Evolutionary conservation across 2,797 vertebrate genomes (phyloP), one percentile per base, ranked within the genome.

Genomic region (Sebastes jordani): DNA sequence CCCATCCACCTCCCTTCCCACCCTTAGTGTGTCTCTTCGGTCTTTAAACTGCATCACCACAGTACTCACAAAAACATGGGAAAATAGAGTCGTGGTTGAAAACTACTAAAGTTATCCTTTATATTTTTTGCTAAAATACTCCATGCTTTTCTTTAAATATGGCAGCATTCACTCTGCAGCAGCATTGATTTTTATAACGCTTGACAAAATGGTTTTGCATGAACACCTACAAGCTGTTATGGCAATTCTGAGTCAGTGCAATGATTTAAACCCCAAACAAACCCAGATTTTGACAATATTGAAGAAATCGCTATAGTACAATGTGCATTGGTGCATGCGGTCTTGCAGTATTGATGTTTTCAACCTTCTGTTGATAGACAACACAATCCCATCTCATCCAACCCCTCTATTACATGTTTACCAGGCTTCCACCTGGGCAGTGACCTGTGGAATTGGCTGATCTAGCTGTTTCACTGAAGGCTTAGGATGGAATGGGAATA

Each of bases 381-480:
- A 68, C 38, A 88, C 69, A 86, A 80, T 83, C 77, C 70, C 61
- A 76, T 56, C 71, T 80, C 74, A 80, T 76, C 71, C 36, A 66
- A 34, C 30, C 6, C 29, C 25, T 79, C 76, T 56, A 71, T 79
- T 63, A 76, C 46, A 22, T 70, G 75, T 84, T 86, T 81, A 83
- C 67, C 70, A 78, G 78, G 65, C 62, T 32, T 73, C 69, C 79
- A 74, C 67, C 22, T 18, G 60, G 49, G 81, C 82, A 87, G 58
- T 92, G 88, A 90, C 82, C 85, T 89, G 82, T 88, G 78, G 88
- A 89, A 92, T 85, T 81, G 73, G 29, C 74, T 74, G 59, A 7
- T 67, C 59, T 38, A 22, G 72, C 34, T 56, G 54, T 81, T 81
- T 71, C 65, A 59, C 69, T 7, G 1, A 52, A 62, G 65, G 59